These are phyloP conservation scores for Phrynosoma blainvillii DNA, from an alignment of 2,113 vertebrate genomes.

Conservation along the genomic window DNA sequence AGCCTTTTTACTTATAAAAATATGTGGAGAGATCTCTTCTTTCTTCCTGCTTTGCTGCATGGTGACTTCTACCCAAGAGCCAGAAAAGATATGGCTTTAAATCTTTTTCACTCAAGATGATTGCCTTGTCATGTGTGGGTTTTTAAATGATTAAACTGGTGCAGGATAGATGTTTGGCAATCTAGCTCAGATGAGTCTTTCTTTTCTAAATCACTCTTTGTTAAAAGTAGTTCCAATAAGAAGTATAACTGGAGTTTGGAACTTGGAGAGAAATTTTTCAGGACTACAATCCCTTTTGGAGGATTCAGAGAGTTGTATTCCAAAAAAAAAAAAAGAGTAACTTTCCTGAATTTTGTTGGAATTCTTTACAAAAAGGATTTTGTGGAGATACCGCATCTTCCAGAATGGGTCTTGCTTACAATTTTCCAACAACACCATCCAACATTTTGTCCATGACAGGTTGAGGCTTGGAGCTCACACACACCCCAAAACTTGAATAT, in stretches of 20 bases:
- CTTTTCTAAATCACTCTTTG: not conserved
- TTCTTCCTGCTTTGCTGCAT: slow-evolving; percentile 19
- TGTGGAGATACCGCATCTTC: too few relatives aligned
- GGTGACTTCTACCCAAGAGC: not conserved
- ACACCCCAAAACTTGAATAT: not conserved
- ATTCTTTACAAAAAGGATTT: too few relatives aligned
- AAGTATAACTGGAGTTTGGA: not conserved
- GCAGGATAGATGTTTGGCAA: slow-evolving; percentile 10
- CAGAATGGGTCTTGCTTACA: not conserved
- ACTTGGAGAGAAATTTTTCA: too few relatives aligned
- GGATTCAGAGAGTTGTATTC: too few relatives aligned
- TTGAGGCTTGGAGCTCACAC: not conserved
- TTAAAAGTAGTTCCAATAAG: not conserved
- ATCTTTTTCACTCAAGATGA: slow-evolving; percentile 10
- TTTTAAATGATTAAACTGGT: slow-evolving; percentile 32
- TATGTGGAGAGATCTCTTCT: not conserved
- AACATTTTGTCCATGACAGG: not conserved
- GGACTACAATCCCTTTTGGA: too few relatives aligned
- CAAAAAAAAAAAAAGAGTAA: too few relatives aligned
- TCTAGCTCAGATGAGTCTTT: slow-evolving; percentile 21
- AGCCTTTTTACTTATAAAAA: slow-evolving; percentile 43
- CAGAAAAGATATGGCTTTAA: not conserved
- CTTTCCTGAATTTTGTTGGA: too few relatives aligned
- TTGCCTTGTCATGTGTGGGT: slow-evolving; percentile 5
- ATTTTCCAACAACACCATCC: not conserved